Percentiles rank a stretch among this genome's conserved stretches.
Conservation (phyloP, 2,888 invertebrate species). For the Myopa testacea region DNA sequence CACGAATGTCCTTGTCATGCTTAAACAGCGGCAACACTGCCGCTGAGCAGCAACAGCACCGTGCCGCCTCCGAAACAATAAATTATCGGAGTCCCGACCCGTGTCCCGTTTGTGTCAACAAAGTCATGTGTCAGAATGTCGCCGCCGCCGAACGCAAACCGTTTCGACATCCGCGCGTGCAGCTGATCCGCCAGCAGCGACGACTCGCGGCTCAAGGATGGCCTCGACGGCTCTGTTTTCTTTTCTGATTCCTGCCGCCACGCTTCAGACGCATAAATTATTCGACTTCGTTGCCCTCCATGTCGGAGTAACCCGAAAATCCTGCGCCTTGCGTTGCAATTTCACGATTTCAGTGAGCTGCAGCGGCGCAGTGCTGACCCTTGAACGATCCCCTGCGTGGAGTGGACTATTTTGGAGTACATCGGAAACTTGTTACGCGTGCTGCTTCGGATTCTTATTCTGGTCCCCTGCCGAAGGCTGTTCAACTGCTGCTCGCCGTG, state of each 20-base stretch:
- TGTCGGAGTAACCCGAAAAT: background rate
- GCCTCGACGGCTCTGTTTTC: slow-evolving; percentile 35
- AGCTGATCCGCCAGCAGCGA: slow-evolving; percentile 41
- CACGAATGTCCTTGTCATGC: slow-evolving; percentile 15
- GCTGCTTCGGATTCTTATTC: slow-evolving; percentile 53
- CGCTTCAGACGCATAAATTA: slow-evolving; percentile 35
- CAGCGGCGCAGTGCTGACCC: slow-evolving; percentile 57
- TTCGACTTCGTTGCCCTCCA: slow-evolving; percentile 25
- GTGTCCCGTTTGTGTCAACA: slow-evolving; percentile 55
- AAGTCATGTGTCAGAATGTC: slow-evolving; percentile 60
- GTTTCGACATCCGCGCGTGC: slow-evolving; percentile 22
- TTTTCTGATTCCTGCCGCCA: slow-evolving; percentile 13
- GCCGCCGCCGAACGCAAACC: slow-evolving; percentile 40
- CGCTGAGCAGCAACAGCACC: background rate
- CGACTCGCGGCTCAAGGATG: slow-evolving; percentile 40
- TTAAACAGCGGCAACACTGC: background rate
- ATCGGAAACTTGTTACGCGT: slow-evolving; percentile 46
- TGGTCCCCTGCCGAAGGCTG: slow-evolving; percentile 51
- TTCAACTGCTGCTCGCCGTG: background rate
- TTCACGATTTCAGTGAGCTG: slow-evolving; percentile 14
- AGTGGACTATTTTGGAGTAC: background rate
- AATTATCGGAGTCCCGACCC: slow-evolving; percentile 12
- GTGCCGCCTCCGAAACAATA: slow-evolving; percentile 19
- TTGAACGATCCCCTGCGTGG: slow-evolving; percentile 23
- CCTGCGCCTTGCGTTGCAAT: slow-evolving; percentile 28